Percentiles rank a stretch among this genome's conserved stretches.
phyloP scores from a whole-genome alignment of 2,797 vertebrate species.

The Mareca strepera region DNA sequence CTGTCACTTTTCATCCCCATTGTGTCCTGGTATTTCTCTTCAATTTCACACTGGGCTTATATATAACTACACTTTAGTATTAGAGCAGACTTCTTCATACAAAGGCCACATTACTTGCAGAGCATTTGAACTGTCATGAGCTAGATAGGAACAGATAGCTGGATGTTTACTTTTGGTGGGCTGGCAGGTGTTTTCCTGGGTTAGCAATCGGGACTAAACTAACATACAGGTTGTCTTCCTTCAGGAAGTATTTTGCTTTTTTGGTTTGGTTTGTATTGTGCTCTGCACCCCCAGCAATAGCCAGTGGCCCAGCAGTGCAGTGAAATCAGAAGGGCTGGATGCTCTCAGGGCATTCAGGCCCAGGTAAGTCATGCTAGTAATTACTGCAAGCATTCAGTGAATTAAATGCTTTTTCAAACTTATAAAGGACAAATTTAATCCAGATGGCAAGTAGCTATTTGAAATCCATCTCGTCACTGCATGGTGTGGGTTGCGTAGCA shows the following conservation, averaged over 20 bases:
- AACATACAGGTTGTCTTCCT: background rate
- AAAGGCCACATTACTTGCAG: background rate
- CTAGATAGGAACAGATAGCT: background rate
- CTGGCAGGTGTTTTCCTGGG: background rate
- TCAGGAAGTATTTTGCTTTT: background rate
- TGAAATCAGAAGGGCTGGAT: background rate
- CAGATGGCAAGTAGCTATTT: background rate
- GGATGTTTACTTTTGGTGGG: background rate
- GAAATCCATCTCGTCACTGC: background rate
- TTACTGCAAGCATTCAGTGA: background rate
- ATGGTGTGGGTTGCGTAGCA: background rate
- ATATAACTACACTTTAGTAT: fast-evolving
- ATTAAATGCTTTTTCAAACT: background rate
- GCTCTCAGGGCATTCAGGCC: background rate
- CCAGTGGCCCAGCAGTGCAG: background rate
- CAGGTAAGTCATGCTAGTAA: background rate
- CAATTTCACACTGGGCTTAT: background rate
- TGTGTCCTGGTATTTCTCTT: background rate
- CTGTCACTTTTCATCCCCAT: background rate
- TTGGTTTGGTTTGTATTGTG: background rate
- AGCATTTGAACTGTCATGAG: background rate
- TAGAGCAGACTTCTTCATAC: background rate
- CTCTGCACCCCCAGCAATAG: background rate
- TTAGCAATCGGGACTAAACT: background rate
- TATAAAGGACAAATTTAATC: background rate